A percentile compares a stretch with the other conserved stretches of the same genome.
phyloP scores from a whole-genome alignment of 1,140 invertebrate genomes.

The Elymnias hypermnestra region DNA sequence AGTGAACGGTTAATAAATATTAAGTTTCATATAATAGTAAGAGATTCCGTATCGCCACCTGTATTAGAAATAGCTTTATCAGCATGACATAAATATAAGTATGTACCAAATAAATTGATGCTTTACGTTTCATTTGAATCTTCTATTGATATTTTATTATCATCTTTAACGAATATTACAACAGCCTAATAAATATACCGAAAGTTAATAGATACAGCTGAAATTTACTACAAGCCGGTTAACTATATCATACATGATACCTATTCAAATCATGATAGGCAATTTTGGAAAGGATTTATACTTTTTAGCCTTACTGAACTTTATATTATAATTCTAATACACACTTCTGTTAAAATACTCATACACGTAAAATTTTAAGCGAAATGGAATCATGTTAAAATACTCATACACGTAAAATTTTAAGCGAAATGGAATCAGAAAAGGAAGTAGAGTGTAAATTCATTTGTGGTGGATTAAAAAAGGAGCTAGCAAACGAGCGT shows the following conservation, averaged over 20 bases:
- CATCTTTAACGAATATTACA: too few species aligned
- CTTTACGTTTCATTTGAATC: background rate
- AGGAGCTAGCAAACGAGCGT: conserved; percentile 61
- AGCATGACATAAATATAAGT: background rate
- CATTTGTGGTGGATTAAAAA: conserved; percentile 71
- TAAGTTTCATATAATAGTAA: conserved; percentile 32
- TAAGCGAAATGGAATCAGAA: conserved; percentile 54
- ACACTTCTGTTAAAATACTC: too few species aligned
- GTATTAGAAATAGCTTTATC: conserved; percentile 4
- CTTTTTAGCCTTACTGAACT: too few species aligned
- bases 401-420: conserved; percentile 29
- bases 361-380: too few species aligned
- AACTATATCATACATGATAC: too few species aligned
- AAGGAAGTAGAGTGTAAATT: conserved; percentile 67
- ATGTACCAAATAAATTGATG: conserved; percentile 1
- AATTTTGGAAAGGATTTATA: too few species aligned
- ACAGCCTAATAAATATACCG: too few species aligned
- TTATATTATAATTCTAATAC: too few species aligned
- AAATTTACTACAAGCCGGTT: too few species aligned
- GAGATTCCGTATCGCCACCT: background rate
- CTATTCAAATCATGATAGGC: too few species aligned
- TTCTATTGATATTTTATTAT: background rate
- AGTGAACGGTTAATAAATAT: conserved; percentile 34
- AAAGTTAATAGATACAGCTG: too few species aligned
- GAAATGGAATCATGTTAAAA: background rate